Evolutionary conservation across 2,113 vertebrate genomes (phyloP).

Genomic region (Lophura nycthemera): DNA sequence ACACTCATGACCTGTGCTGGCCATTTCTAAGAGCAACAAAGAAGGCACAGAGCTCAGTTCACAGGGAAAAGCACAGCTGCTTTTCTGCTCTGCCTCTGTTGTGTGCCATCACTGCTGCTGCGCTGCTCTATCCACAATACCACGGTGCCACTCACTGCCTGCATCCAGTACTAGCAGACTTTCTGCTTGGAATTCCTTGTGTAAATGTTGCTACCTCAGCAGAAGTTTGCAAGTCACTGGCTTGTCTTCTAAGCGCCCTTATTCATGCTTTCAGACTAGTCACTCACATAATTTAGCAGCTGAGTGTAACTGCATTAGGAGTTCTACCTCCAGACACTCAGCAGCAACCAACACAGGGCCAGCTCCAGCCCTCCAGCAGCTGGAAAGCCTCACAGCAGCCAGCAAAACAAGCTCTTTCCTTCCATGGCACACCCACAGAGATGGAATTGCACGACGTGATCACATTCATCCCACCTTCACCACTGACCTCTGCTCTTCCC

Average conservation of each 20-base stretch:
- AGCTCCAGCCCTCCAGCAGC: not conserved
- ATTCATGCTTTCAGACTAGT: not conserved
- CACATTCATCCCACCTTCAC: not conserved
- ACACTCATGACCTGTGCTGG: not conserved
- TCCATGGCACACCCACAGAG: not conserved
- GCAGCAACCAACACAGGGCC: not conserved
- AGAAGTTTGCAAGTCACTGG: not conserved
- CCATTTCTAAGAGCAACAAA: not conserved
- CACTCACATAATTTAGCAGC: not conserved
- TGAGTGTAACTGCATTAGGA: not conserved
- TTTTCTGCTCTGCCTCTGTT: not conserved
- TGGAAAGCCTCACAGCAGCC: not conserved
- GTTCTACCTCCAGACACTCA: not conserved
- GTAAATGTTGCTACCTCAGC: not conserved
- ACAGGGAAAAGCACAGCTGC: not conserved
- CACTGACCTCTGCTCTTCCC: not conserved
- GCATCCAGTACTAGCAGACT: conserved; percentile 39
- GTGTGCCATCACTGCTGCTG: not conserved
- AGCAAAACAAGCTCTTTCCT: not conserved
- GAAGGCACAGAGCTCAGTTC: not conserved
- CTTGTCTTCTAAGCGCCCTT: not conserved
- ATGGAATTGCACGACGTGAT: not conserved
- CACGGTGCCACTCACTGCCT: conserved; percentile 48
- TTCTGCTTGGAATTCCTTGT: not conserved
- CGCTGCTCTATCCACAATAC: conserved; percentile 13